A percentile compares a stretch with the other conserved stretches of the same genome.
These are phyloP conservation scores for Rhynchomys soricoides DNA, from an alignment of 2,113 vertebrate species.

Conservation along the genomic window DNA sequence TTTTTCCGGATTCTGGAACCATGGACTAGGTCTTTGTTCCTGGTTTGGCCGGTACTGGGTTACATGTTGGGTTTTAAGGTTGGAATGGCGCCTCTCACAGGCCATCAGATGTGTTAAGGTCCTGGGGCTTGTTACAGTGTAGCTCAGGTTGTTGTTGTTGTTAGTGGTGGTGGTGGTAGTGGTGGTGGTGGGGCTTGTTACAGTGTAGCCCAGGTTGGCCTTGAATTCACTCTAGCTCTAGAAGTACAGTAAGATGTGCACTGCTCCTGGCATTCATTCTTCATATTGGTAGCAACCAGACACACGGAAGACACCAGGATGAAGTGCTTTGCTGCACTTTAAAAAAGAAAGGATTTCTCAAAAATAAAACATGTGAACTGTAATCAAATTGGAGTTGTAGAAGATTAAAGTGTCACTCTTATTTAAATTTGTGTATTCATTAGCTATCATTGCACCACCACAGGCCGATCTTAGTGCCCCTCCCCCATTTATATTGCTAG, in stretches of 20 bases:
- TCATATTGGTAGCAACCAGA: neutral
- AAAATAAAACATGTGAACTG: neutral
- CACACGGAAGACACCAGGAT: neutral
- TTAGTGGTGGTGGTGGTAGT: no score
- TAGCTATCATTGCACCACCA: neutral
- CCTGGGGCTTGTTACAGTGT: neutral
- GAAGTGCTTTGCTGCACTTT: neutral
- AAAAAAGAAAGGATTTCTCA: neutral
- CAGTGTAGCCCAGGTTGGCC: neutral
- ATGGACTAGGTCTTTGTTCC: neutral
- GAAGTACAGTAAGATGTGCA: neutral
- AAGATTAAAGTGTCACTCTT: constrained; percentile 6
- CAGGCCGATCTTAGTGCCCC: neutral
- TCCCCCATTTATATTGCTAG: neutral
- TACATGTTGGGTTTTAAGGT: neutral
- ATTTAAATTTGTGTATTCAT: neutral
- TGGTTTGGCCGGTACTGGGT: neutral
- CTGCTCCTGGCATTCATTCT: neutral
- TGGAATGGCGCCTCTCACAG: neutral
- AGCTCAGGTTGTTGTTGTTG: no score
- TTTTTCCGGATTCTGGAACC: neutral
- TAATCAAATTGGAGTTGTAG: neutral
- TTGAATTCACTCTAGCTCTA: neutral
- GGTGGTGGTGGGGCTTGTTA: neutral
- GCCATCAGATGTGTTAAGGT: neutral